Base-by-base conservation (phyloP, 2,888 invertebrate species). In the Drosophila borealis region DNA sequence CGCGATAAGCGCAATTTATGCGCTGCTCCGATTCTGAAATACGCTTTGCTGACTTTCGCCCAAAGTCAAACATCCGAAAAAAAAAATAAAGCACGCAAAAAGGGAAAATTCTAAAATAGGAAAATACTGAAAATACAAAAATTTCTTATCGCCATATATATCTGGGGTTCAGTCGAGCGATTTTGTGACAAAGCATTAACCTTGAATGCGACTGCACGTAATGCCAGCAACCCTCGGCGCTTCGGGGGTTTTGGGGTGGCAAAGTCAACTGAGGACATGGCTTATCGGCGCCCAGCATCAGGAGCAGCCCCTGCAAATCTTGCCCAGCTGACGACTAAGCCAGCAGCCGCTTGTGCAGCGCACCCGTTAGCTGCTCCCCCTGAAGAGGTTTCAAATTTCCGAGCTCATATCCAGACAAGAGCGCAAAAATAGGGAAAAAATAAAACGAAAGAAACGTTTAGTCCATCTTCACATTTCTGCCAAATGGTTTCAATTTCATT, bases 151-250 rank as follows among this genome's bases (percentile, higher is more conserved):
- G 54, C 51, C 54, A 72, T 59, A 29, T 59, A 29, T 8, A 71
- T 87, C 67, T 75, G 41, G 78, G 74, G 78, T 60, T 66, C 85
- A 84, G 70, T 81, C 75, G 65, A 69, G 53, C 74, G 70, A 74
- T 46, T 65, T 50, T 78, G 70, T 78, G 78, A 74, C 78, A 78
- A 72, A 75, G 80, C 76, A 76, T 83, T 88, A 83, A 82, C 88
- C 82, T 88, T 88, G 82, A 85, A 82, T 83, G 88, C 88, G 71
- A 59, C 56, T 79, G 85, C 82, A 85, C 82, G 82, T 68, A 70
- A 53, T 34, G 59, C 33, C 21, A 65, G 33, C 44, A 55, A 36
- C 53, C 68, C 60, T 48, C 66, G 25, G 33, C 48, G 17, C 29
- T 8, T 29, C 13, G 19, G 33, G 9, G 36, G 11, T 19, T 51